These are phyloP conservation scores for Horisme vitalbata DNA, from an alignment of 2,888 invertebrate genomes.

Conservation along the genomic window DNA sequence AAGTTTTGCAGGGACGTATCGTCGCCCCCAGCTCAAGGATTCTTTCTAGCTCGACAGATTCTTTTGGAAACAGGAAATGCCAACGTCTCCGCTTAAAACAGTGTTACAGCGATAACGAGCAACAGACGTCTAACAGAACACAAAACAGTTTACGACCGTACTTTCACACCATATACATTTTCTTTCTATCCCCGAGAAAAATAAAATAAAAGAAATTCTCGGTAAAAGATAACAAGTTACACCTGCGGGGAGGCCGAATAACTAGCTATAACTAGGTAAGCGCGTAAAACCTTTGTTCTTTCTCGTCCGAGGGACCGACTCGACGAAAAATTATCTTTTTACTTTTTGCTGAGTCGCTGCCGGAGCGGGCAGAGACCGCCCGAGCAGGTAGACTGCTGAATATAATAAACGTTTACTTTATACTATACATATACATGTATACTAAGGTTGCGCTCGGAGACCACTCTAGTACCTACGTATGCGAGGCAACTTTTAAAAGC, in stretches of 20 bases:
- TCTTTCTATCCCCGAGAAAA: conserved; percentile 49
- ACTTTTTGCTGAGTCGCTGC: conserved; percentile 71
- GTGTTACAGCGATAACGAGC: conserved; percentile 36
- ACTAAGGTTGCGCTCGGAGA: conserved; percentile 38
- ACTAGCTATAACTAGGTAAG: conserved; percentile 74
- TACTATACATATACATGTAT: conserved; percentile 40
- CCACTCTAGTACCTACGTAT: conserved; percentile 27
- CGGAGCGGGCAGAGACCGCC: conserved; percentile 49
- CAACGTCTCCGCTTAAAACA: conserved; percentile 27
- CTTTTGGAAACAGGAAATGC: conserved; percentile 16
- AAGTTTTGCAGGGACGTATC: conserved; percentile 5
- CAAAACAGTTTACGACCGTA: conserved; percentile 45
- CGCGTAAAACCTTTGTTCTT: conserved; percentile 75
- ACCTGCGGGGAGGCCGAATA: conserved; percentile 71
- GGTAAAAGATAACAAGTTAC: conserved; percentile 73
- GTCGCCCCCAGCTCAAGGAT: conserved; percentile 5
- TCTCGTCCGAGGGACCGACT: conserved; percentile 62
- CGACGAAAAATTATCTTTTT: conserved; percentile 78
- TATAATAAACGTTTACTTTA: conserved; percentile 59
- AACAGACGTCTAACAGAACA: conserved; percentile 37
- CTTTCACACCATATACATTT: conserved; percentile 56
- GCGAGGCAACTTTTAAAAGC: conserved; percentile 37
- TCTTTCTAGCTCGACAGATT: conserved; percentile 13
- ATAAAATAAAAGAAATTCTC: conserved; percentile 64
- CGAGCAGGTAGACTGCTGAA: conserved; percentile 71